Conservation (phyloP, 1,140 invertebrate species). For the Atta cephalotes region DNA sequence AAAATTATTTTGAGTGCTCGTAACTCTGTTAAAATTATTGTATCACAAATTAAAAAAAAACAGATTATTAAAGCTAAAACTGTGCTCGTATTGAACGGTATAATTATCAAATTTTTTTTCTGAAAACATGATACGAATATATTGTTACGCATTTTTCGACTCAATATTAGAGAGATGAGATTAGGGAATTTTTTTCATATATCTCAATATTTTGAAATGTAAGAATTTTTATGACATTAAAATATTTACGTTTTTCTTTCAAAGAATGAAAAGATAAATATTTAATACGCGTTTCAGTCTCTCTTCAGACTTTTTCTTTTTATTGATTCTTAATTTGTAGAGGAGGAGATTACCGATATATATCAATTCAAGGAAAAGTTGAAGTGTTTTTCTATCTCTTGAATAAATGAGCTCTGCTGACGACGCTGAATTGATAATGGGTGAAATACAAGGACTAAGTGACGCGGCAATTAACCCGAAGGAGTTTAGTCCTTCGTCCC, state of each 20-base stretch:
- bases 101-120: no score
- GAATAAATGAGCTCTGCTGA: not conserved
- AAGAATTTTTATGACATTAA: not conserved
- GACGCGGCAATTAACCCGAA: constrained; percentile 56
- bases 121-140: no score
- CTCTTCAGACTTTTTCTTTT: not conserved
- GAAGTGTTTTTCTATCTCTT: not conserved
- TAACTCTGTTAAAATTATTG: no score
- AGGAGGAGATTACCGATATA: not conserved
- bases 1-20: no score
- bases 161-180: no score
- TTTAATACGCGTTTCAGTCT: not conserved
- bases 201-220: no score
- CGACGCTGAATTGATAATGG: constrained; percentile 33
- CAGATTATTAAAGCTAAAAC: no score
- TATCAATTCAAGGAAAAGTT: not conserved
- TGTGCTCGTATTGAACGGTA: no score
- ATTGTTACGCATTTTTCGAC: no score
- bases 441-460: constrained; percentile 4
- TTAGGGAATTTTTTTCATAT: no score
- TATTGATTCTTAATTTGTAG: not conserved
- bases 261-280: not conserved
- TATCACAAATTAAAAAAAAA: no score
- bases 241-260: not conserved
- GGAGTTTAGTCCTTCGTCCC: not conserved